Percentiles rank a stretch among this genome's conserved stretches.
Evolutionary conservation across 2,888 invertebrate genomes (phyloP).

Genomic region (Lasioglossum morio): DNA sequence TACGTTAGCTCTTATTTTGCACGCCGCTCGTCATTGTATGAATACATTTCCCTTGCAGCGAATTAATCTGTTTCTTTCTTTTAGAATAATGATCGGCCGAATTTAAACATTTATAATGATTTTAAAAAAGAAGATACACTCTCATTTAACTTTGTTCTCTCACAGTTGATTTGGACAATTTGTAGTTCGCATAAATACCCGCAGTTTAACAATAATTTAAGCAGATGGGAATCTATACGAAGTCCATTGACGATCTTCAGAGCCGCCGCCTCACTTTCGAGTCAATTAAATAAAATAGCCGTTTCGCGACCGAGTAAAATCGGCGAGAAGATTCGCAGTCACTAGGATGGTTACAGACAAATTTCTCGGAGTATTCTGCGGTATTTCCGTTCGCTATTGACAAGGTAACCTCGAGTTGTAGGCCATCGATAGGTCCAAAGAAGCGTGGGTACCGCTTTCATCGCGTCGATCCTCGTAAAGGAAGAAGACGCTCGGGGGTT

Average conservation of each 20-base stretch:
- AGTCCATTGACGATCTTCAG: too few relatives aligned
- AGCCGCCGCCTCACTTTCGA: neutral
- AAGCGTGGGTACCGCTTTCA: neutral
- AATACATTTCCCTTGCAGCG: neutral
- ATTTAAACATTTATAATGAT: too few relatives aligned
- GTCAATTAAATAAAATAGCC: neutral
- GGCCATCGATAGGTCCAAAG: neutral
- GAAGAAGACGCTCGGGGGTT: neutral
- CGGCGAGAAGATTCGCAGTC: neutral
- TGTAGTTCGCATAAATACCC: too few relatives aligned
- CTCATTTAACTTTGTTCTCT: too few relatives aligned
- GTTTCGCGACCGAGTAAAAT: neutral
- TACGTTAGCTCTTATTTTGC: neutral
- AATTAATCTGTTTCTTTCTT: too few relatives aligned
- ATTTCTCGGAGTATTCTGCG: neutral
- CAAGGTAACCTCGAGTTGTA: conserved; percentile 1
- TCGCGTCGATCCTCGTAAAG: neutral
- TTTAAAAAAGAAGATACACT: too few relatives aligned
- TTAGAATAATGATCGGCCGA: too few relatives aligned
- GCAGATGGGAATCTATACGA: too few relatives aligned
- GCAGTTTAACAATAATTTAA: too few relatives aligned
- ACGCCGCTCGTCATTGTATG: neutral
- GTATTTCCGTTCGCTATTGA: neutral
- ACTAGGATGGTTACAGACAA: neutral
- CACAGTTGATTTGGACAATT: too few relatives aligned